Evolutionary conservation across 2,797 vertebrate species (phyloP).

Genomic region (Rhodeus uyekii): DNA sequence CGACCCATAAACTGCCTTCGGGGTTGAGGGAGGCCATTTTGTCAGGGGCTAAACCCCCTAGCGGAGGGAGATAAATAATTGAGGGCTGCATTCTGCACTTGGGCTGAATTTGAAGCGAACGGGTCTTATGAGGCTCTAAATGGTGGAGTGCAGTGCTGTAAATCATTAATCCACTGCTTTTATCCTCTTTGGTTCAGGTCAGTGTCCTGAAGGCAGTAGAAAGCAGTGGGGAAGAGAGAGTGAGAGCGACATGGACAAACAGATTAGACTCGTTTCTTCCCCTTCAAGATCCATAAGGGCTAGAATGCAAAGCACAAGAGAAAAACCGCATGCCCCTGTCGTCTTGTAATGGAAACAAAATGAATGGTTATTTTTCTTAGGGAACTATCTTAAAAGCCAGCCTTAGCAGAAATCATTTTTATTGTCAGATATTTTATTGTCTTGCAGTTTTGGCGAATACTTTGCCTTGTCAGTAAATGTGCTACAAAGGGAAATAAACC

Average conservation of each 20-base stretch:
- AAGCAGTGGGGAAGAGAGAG: conserved; percentile 51
- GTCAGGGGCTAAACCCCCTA: conserved; percentile 54
- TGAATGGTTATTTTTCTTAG: conserved; percentile 23
- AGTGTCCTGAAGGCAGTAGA: conserved; percentile 64
- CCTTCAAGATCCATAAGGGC: not conserved
- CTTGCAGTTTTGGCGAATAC: not conserved
- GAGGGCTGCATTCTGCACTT: conserved; percentile 76
- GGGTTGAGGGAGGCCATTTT: conserved; percentile 68
- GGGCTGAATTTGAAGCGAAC: conserved; percentile 77
- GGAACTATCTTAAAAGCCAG: conserved; percentile 1
- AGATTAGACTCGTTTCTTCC: conserved; percentile 47
- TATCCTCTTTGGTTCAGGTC: conserved; percentile 75
- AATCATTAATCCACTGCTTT: conserved; percentile 80
- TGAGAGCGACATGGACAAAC: conserved; percentile 50
- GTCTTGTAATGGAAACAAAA: conserved; percentile 46
- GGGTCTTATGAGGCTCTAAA: conserved; percentile 76
- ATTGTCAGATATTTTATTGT: not conserved
- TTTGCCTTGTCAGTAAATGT: not conserved
- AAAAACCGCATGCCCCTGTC: conserved; percentile 45
- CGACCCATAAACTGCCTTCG: conserved; percentile 55
- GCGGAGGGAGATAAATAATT: conserved; percentile 76
- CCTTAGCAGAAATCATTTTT: not conserved
- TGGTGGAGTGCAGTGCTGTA: conserved; percentile 69
- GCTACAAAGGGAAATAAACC: not conserved
- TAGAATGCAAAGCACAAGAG: conserved; percentile 18